Evolutionary conservation across 2,113 vertebrate species (phyloP), one percentile per base, ranked within the genome.

Genomic region (Mesoclemmys tuberculata): DNA sequence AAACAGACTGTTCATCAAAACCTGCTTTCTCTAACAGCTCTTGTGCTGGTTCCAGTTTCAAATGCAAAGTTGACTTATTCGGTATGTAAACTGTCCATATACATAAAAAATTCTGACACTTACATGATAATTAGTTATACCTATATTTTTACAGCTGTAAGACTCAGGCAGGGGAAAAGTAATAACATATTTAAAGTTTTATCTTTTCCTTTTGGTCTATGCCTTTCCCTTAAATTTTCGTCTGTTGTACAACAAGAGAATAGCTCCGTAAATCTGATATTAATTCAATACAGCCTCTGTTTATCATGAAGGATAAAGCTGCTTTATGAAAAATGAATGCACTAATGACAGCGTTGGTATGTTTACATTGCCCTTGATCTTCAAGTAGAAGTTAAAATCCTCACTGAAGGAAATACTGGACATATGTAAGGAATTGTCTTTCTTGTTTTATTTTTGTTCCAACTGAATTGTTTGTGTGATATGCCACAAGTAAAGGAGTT

Each of bases 91-190:
- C 3, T 19, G 35, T 64, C n/a, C 10, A 56, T 86, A 77, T 44
- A 48, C 12, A 21, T 88, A 83, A 94, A 93, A 81, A 93, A 89
- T 88, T 92, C 82, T 91, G 64, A 92, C 56, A 54, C 54, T 94
- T 96, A 16, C n/a, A 92, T 86, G 4, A 51, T 84, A 90, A 95
- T 93, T 93, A 94, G 8, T 89, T 90, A 54, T 82, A 84, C 2
- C 12, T 91, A 5, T 91, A 75, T 96, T 97, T 97, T 95, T 85
- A 93, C n/a, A 95, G 52, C 38, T 96, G 52, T 48, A 93, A 84
- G 6, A 68, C 29, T 89, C 64, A 90, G 54, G 84, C 48, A 11
- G n/a, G 1, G 48, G 38, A 94, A 83, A 13, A 71, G 11, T 44
- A 2, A 22, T 51, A 75, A 79, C 54, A 29, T 74, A 82, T 68